Evolutionary conservation across 2,888 invertebrate species (phyloP).

Genomic region (Hydraecia micacea): DNA sequence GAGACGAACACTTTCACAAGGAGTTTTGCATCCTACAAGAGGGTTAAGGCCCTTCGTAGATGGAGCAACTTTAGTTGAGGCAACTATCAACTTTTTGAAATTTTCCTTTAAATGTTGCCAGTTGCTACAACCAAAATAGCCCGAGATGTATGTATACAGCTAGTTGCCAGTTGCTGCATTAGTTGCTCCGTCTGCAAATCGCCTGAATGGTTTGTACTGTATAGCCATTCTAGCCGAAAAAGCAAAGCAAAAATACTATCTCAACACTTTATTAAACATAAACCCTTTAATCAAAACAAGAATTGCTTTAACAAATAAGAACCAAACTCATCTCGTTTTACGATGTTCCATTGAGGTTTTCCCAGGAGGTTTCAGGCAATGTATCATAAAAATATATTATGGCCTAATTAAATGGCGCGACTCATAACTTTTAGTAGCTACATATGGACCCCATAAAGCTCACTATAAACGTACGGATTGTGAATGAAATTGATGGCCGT

Average conservation of each 20-base stretch:
- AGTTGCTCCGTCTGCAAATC: too few species aligned
- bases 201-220: not conserved
- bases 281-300: constrained; percentile 27
- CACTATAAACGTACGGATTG: constrained; percentile 52
- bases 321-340: constrained; percentile 46
- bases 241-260: not conserved
- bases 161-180: too few species aligned
- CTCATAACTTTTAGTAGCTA: constrained; percentile 66
- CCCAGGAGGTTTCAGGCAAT: constrained; percentile 32
- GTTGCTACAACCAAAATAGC: too few species aligned
- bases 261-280: constrained; percentile 12
- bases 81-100: too few species aligned
- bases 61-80: too few species aligned
- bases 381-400: constrained; percentile 68
- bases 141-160: too few species aligned
- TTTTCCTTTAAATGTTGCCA: too few species aligned
- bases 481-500: constrained; percentile 66
- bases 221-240: not conserved
- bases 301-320: constrained; percentile 24
- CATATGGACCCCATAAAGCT: constrained; percentile 66
- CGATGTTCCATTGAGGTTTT: constrained; percentile 45
- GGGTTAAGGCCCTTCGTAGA: too few species aligned
- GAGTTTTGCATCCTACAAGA: not conserved
- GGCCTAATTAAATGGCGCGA: constrained; percentile 63
- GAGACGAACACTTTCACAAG: not conserved